These are phyloP conservation scores for Protonibea diacanthus DNA, from an alignment of 2,797 vertebrate genomes.

Conservation along the genomic window DNA sequence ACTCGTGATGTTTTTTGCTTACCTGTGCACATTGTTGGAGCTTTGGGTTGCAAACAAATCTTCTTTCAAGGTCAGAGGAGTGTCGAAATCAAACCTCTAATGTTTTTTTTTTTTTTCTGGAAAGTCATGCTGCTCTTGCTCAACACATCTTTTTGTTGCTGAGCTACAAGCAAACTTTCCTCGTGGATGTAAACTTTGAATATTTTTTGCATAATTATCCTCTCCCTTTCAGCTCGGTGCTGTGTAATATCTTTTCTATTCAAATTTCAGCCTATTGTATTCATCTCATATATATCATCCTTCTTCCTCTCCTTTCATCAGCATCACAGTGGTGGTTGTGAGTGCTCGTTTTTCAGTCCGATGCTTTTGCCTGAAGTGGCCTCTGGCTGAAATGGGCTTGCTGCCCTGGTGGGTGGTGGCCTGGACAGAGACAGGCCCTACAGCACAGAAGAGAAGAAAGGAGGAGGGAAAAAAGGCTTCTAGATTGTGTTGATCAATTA, in stretches of 20 bases:
- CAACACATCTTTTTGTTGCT: conserved; percentile 18
- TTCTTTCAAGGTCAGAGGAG: conserved; percentile 18
- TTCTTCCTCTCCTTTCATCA: conserved; percentile 14
- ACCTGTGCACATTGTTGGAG: conserved; percentile 17
- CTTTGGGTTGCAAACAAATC: not conserved
- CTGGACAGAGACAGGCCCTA: conserved; percentile 3
- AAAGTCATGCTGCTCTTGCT: conserved; percentile 9
- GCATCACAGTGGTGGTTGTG: conserved; percentile 5
- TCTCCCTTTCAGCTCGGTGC: not conserved
- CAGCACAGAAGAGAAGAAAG: not conserved
- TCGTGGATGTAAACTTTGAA: conserved; percentile 10
- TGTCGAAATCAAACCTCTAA: not conserved
- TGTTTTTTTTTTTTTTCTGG: not conserved
- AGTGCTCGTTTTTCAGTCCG: not conserved
- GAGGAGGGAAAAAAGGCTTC: not conserved
- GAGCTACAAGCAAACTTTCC: conserved; percentile 1
- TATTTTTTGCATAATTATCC: conserved; percentile 6
- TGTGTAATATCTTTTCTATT: conserved; percentile 37
- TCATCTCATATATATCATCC: conserved; percentile 19
- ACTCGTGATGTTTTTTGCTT: conserved; percentile 3
- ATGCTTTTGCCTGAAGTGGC: conserved; percentile 3
- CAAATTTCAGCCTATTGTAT: conserved; percentile 8
- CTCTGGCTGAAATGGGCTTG: not conserved
- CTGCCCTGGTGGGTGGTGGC: conserved; percentile 7
- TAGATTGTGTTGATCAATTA: conserved; percentile 42